Conservation (phyloP, 2,797 vertebrate genomes). For the Valencia hispanica region DNA sequence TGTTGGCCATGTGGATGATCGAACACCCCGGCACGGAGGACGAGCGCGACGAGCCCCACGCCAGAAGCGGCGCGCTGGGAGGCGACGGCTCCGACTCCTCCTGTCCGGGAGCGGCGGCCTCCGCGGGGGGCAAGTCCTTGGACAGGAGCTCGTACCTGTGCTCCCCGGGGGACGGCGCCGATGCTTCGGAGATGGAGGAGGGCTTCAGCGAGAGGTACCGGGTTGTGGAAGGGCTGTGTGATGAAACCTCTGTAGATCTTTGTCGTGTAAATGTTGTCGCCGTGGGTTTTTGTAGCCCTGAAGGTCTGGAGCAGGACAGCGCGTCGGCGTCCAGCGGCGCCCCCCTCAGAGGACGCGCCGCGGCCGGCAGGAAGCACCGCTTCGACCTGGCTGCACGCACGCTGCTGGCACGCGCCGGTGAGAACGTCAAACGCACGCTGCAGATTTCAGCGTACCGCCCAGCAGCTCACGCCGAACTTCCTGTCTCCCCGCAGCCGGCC, state of each 20-base stretch:
- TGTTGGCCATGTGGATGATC: slow-evolving; percentile 99
- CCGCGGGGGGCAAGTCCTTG: slow-evolving; percentile 86
- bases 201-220: slow-evolving; percentile 90
- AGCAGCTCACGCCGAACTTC: background rate
- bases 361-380: slow-evolving; percentile 91
- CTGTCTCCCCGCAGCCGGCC: slow-evolving; percentile 82
- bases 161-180: slow-evolving; percentile 89
- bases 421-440: slow-evolving; percentile 26
- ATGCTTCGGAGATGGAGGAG: slow-evolving; percentile 92
- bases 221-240: too few relatives aligned
- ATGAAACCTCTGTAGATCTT: background rate
- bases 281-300: slow-evolving; percentile 79
- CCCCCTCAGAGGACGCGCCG: slow-evolving; percentile 86
- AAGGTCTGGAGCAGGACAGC: slow-evolving; percentile 90
- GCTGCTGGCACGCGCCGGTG: slow-evolving; percentile 93
- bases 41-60: slow-evolving; percentile 85
- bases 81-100: slow-evolving; percentile 63
- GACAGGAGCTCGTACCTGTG: slow-evolving; percentile 86
- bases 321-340: slow-evolving; percentile 86
- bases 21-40: slow-evolving; percentile 93
- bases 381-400: slow-evolving; percentile 96
- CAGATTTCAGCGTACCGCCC: fast-evolving
- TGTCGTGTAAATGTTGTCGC: background rate
- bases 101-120: slow-evolving; percentile 78
- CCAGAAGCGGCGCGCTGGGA: slow-evolving; percentile 59